Base-by-base conservation (phyloP, 2,113 vertebrate genomes). In the Chaenocephalus aceratus region DNA sequence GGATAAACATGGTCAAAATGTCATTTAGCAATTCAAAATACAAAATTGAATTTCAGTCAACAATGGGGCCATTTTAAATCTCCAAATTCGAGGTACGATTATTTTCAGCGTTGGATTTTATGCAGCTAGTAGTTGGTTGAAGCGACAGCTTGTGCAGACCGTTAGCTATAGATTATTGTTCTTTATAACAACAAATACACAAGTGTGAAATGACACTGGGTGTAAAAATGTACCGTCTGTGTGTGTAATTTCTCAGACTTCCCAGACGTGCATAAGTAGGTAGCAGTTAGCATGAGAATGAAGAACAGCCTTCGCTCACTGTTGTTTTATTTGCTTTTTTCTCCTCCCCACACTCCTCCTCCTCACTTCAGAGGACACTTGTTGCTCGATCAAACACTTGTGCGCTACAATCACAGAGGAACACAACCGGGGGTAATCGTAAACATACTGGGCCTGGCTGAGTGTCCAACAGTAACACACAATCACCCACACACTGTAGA, bases 51-150 rank as follows among this genome's bases (percentile, higher is more conserved):
- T 52, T 85, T 75, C 66, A 84, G 64, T 84, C 52, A 73, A 75
- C 36, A 51, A 79, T 79, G 74, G 74, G 15, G 75, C 89, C 81
- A 58, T 54, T 82, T 88, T 90, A 85, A 83, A 88, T 76, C 65
- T 80, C 59, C 14, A 70, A 52, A 81, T 70, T 80, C 75, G 60
- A 82, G 48, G 77, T 48, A 45, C 46, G 30, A 83, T 68, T 71
- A 77, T 70, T 72, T 72, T 75, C 56, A 69, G 36, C 1, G 30
- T 45, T 45, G n/a, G 54, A 73, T 63, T 66, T 82, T 53, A 80
- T 68, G 75, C 45, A 77, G 64, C 69, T 18, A 63, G 77, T 65
- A 68, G 79, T 65, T 78, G 84, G 70, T 59, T 21, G 36, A 57
- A 36, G 15, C 45, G 69, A 66, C 54, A 70, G 18, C 60, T 67